phyloP scores from a whole-genome alignment of 92 coral and sea anemone genomes.

The Porites rus region DNA sequence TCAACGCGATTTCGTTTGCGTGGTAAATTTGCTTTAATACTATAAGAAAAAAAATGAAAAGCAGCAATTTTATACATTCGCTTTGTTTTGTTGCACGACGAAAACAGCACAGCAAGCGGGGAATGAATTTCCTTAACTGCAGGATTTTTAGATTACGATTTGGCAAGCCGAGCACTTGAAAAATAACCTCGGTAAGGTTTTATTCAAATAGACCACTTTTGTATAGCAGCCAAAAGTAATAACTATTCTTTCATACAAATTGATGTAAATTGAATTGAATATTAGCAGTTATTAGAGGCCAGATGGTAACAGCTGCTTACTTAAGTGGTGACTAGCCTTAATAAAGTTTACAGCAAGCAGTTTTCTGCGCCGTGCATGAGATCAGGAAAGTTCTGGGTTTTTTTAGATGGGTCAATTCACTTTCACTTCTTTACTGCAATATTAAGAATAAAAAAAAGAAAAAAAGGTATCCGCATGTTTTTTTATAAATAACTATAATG shows the following conservation, averaged over 20 bases:
- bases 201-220: constrained; percentile 69
- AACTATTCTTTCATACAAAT: constrained; percentile 60
- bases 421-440: not conserved
- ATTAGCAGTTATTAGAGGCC: constrained; percentile 71
- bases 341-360: constrained; percentile 24
- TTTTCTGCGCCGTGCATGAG: not conserved
- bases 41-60: constrained; percentile 10
- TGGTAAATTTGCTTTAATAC: constrained; percentile 21
- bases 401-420: not conserved
- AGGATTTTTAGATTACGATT: constrained; percentile 14
- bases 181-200: constrained; percentile 47
- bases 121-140: not conserved
- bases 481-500: not conserved
- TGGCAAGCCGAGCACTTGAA: constrained; percentile 17
- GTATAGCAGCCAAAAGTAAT: constrained; percentile 66
- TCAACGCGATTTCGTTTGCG: constrained; percentile 45
- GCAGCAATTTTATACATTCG: constrained; percentile 36
- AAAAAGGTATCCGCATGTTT: not conserved
- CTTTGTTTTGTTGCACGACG: constrained; percentile 15
- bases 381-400: not conserved
- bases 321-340: constrained; percentile 3
- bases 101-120: not conserved
- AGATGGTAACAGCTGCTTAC: constrained; percentile 83
- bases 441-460: not conserved
- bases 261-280: constrained; percentile 80